A percentile compares a stretch with the other conserved stretches of the same genome.
Evolutionary conservation across 2,888 invertebrate genomes (phyloP).

Genomic region (Eumerus sabulonum): DNA sequence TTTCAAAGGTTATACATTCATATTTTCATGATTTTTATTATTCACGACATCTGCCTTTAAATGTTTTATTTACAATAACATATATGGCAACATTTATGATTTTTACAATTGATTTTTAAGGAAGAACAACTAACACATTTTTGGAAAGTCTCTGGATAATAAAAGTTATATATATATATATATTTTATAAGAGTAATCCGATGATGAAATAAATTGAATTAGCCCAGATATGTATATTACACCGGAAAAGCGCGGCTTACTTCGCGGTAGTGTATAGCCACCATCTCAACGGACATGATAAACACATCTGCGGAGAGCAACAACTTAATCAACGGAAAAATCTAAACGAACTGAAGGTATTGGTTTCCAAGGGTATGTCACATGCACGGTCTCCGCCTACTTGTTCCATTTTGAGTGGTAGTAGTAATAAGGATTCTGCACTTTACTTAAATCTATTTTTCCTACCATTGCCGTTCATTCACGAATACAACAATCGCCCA

Average conservation of each 20-base stretch:
- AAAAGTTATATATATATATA: no score
- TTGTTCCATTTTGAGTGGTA: conserved; percentile 23
- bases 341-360: background rate
- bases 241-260: no score
- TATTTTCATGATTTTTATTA: no score
- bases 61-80: no score
- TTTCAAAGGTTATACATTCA: no score
- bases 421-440: conserved; percentile 19
- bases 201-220: background rate
- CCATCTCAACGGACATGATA: conserved; percentile 30
- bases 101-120: no score
- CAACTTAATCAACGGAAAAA: conserved; percentile 6
- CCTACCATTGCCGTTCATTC: conserved; percentile 21
- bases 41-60: no score
- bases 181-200: background rate
- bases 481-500: conserved; percentile 21
- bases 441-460: conserved; percentile 1
- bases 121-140: no score
- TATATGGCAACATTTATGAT: no score
- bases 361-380: conserved; percentile 8
- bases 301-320: conserved; percentile 41
- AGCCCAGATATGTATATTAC: no score
- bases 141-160: no score
- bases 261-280: conserved; percentile 5
- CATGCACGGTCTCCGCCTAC: conserved; percentile 44